phyloP scores from a whole-genome alignment of 2,113 vertebrate species.

The Mastomys natalensis region DNA sequence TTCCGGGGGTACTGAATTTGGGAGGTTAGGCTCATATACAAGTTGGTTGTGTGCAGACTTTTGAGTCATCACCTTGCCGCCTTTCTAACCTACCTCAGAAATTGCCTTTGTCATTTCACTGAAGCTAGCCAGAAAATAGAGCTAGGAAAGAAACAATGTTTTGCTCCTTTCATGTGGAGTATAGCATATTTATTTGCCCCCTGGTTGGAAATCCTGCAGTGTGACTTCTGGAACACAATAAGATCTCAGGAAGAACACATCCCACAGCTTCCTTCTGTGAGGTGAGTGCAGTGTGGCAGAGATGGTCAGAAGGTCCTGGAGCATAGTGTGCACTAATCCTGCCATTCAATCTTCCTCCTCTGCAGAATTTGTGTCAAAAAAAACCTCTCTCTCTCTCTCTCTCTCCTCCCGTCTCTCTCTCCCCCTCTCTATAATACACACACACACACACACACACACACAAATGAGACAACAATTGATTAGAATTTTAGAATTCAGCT shows the following conservation, averaged over 20 bases:
- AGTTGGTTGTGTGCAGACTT: background rate
- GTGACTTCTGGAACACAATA: background rate
- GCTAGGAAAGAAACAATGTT: background rate
- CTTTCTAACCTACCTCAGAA: background rate
- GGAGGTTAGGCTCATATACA: background rate
- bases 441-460: background rate
- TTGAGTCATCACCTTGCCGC: too few species aligned
- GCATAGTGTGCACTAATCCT: background rate
- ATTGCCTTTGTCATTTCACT: background rate
- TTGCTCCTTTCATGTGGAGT: background rate
- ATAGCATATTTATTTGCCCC: background rate
- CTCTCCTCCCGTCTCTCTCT: background rate
- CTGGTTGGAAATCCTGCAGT: background rate
- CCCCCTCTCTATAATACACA: background rate
- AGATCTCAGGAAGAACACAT: rapidly evolving
- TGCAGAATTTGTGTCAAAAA: background rate
- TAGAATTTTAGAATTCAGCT: background rate
- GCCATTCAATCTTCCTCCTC: background rate
- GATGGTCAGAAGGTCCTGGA: background rate
- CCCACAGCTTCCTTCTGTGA: background rate
- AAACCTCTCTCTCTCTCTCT: background rate
- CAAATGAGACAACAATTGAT: background rate
- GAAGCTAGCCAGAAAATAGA: background rate
- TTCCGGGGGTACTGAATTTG: too few species aligned
- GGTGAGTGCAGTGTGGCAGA: background rate